Percentiles rank a stretch among this genome's conserved stretches.
These are phyloP conservation scores for Brienomyrus longianalis DNA, from an alignment of 2,113 vertebrate genomes.

Conservation along the genomic window DNA sequence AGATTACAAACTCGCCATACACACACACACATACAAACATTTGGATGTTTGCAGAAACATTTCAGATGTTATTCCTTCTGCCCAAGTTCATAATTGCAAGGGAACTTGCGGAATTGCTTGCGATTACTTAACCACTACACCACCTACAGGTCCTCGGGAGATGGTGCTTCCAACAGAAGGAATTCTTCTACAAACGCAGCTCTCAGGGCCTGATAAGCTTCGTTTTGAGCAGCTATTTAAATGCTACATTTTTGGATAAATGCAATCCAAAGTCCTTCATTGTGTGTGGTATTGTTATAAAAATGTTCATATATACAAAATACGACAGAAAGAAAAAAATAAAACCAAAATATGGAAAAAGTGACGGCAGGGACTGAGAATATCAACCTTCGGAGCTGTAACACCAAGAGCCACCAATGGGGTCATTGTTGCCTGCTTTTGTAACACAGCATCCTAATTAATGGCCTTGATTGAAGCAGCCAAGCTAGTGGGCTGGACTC, in stretches of 20 bases:
- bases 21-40: background rate
- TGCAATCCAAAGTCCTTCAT: slow-evolving; percentile 4
- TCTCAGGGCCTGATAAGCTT: background rate
- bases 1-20: background rate
- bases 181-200: background rate
- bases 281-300: background rate
- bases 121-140: background rate
- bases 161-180: background rate
- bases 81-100: background rate
- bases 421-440: background rate
- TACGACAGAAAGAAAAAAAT: background rate
- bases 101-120: background rate
- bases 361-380: background rate
- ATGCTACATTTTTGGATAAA: background rate
- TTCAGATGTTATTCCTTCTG: background rate
- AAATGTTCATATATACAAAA: background rate
- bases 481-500: background rate
- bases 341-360: slow-evolving; percentile 3
- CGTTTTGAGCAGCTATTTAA: background rate
- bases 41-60: background rate
- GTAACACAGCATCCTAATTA: background rate
- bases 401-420: background rate
- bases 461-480: background rate
- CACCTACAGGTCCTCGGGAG: background rate
- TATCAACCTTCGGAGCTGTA: background rate